Evolutionary conservation across 2,888 invertebrate genomes (phyloP), one percentile per base, ranked within the genome.

Genomic region (Nyleta sp.): DNA sequence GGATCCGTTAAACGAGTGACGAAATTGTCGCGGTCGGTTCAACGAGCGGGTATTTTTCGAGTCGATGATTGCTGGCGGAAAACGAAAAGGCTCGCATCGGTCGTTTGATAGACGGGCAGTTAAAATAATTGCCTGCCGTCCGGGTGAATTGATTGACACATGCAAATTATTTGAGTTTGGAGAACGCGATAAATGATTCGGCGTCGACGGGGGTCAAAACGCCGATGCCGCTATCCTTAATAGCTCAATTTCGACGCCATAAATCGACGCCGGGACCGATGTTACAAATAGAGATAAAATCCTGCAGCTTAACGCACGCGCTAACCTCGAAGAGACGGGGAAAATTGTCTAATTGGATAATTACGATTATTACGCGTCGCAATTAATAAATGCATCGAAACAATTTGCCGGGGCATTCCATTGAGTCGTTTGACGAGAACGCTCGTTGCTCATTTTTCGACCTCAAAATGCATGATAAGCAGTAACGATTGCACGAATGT

Each of bases 311-410:
- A 55, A 57, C 15, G 17, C 40, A 33, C 15, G 15, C 24, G 24
- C 44, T 55, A 64, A 59, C 57, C 57, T 65, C 35, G 15, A 22
- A 57, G 17, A 18, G 10, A 57, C 40, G 33, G 4, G 17, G 38
- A 38, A 67, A 75, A 42, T 48, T 18, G 11, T 48, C 28, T 65
- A 67, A 75, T 75, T 53, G 31, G 38, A 33, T 35, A 75, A 55
- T 68, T 65, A 53, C 11, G 3, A 53, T 64, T 46, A 55, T 55
- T 57, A 57, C 24, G 10, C 35, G 10, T 5, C n/a, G 31, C 53
- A 53, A 74, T 74, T 67, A 53, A 67, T 74, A 42, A 52, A 48
- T 22, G 40, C 15, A 20, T 5, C 28, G 20, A 35, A 68, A 70
- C 52, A 42, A 44, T 60, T 53, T 44, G 46, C 18, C 40, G 18